Evolutionary conservation across 2,888 invertebrate species (phyloP), one percentile per base, ranked within the genome.

Genomic region (Embidobia sp.): DNA sequence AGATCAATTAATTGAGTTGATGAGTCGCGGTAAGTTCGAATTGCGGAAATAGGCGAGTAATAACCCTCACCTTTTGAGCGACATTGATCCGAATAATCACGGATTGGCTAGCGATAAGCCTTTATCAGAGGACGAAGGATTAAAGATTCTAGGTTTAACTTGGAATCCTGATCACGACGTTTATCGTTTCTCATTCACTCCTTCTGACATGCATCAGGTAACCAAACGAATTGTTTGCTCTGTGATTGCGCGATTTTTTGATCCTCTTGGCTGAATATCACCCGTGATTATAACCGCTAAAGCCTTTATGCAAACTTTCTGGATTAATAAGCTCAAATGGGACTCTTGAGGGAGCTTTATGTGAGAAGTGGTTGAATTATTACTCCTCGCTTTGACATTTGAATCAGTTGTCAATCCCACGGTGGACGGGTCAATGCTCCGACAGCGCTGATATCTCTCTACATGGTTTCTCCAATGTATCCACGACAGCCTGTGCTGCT

Each of bases 11-110:
- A 27, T 46, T 7, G 49, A 11, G n/a, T 79, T 18, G 3, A 6
- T 13, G 15, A 40, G 5, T 3, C 19, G 4, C 74, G 82, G 33
- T 70, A 79, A 11, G 81, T 85, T 51, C 16, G n/a, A 26, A 11
- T 11, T 26, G 2, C 7, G 46, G 13, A 46, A 46, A 11, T 46
- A 13, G 15, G 27, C n/a, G 6, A 13, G 35, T 11, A 35, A 35
- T 13, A 13, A 13, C 1, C 3, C 27, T 15, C 11, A 27, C 0
- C 15, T 46, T 5, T 11, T 46, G 1, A 8, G 7, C 0, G 46
- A n/a, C n/a, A 10, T 7, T 22, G 11, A n/a, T 7, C 26, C 8
- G 27, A 10, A 22, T 0, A 8, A 27, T 7, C 27, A 27, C 16
- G 27, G 13, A n/a, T 27, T 29, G 13, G 22, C 46, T n/a, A 6